Conservation (phyloP, 2,888 invertebrate genomes). For the Arctia plantaginis region DNA sequence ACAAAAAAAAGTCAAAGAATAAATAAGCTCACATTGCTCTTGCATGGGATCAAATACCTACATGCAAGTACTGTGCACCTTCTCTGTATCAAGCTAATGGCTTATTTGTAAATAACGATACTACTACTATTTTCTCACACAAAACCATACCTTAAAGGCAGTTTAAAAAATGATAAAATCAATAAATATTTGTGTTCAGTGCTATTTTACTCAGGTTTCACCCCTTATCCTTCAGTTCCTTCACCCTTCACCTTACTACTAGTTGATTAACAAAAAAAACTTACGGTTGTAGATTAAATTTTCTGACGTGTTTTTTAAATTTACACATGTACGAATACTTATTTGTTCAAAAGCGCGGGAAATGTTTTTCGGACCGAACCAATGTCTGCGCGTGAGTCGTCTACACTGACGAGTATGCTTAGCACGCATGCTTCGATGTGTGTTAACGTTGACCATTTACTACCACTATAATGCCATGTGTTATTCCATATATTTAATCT, state of each 20-base stretch:
- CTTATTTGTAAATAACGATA: background rate
- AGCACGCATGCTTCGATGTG: constrained; percentile 44
- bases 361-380: constrained; percentile 41
- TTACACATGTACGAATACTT: constrained; percentile 25
- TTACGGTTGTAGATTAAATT: constrained; percentile 30
- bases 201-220: background rate
- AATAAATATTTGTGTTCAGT: background rate
- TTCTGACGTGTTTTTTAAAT: constrained; percentile 23
- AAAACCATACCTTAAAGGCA: background rate
- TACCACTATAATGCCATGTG: constrained; percentile 40
- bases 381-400: constrained; percentile 54
- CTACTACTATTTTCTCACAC: background rate
- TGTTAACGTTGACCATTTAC: constrained; percentile 35
- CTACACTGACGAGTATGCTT: constrained; percentile 48
- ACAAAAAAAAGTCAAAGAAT: background rate
- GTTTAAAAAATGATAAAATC: too few species aligned
- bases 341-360: constrained; percentile 46
- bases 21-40: background rate
- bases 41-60: background rate
- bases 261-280: constrained; percentile 18
- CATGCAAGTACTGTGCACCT: background rate
- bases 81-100: background rate
- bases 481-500: constrained; percentile 42
- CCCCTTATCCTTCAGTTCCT: too few species aligned
- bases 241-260: background rate